Conservation (phyloP, 2,113 vertebrate genomes). For the Bucco capensis region DNA sequence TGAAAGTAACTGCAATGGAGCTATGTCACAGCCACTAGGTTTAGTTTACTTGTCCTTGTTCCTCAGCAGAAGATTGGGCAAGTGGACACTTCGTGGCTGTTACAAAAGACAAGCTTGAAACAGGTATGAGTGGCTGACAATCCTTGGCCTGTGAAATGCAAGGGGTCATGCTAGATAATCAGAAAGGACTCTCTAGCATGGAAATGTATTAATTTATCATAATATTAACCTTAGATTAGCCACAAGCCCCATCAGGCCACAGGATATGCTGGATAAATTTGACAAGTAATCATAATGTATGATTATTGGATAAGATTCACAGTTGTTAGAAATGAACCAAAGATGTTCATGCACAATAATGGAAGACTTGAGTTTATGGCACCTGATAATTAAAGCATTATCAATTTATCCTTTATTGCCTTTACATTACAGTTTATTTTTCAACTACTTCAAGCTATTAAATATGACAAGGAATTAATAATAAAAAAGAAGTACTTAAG, state of each 20-base stretch:
- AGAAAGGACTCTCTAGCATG: neutral
- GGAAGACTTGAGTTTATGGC: constrained; percentile 27
- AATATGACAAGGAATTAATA: neutral
- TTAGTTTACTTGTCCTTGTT: neutral
- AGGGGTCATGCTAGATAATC: neutral
- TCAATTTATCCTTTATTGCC: neutral
- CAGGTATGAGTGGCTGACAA: neutral
- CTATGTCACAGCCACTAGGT: accelerated
- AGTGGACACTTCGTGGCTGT: neutral
- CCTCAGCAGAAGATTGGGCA: neutral
- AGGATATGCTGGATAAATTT: neutral
- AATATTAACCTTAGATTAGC: neutral
- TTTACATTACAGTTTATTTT: constrained; percentile 20
- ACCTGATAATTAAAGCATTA: constrained; percentile 48
- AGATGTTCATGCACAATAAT: neutral
- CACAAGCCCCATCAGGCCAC: neutral
- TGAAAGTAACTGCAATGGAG: neutral
- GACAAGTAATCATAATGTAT: constrained; percentile 7
- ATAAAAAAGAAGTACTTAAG: neutral
- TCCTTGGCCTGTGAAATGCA: neutral
- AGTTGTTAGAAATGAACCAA: neutral
- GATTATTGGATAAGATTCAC: neutral
- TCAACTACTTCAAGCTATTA: constrained; percentile 21
- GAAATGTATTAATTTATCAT: neutral
- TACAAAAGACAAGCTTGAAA: neutral